Evolutionary conservation across 2,113 vertebrate genomes (phyloP).

Genomic region (Chaetodon trifascialis): DNA sequence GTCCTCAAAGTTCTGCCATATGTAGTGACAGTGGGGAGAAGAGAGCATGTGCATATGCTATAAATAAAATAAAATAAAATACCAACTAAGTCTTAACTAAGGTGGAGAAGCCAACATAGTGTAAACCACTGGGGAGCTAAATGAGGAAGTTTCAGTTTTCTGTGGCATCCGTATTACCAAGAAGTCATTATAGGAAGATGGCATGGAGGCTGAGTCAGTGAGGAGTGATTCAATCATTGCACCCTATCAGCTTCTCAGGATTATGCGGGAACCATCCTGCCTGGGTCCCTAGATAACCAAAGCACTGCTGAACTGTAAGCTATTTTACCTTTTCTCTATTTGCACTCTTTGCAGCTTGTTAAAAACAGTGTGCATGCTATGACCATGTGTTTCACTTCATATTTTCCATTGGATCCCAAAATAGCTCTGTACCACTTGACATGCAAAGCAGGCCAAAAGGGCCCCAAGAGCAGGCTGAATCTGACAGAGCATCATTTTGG

Average conservation of each 20-base stretch:
- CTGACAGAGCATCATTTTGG: background rate
- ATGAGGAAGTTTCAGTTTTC: background rate
- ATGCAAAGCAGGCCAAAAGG: background rate
- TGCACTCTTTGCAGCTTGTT: background rate
- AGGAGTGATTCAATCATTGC: background rate
- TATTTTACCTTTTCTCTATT: background rate
- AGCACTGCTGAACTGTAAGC: background rate
- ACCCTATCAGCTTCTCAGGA: too few relatives aligned
- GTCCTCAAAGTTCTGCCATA: constrained; percentile 29
- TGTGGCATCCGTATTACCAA: background rate
- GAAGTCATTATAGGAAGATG: background rate
- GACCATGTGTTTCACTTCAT: background rate
- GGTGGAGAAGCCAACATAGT: background rate
- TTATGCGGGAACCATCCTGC: background rate
- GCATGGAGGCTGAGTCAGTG: background rate
- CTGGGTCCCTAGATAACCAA: background rate
- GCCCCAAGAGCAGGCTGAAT: background rate
- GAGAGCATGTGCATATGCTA: background rate
- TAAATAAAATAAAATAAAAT: background rate
- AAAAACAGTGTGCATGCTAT: background rate
- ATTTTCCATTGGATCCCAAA: constrained; percentile 14
- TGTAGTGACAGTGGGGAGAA: rapidly evolving
- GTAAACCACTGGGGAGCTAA: background rate
- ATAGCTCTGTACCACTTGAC: constrained; percentile 16
- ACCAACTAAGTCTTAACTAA: background rate